Evolutionary conservation across 2,888 invertebrate species (phyloP), one percentile per base, ranked within the genome.

Genomic region (Phortica magna): DNA sequence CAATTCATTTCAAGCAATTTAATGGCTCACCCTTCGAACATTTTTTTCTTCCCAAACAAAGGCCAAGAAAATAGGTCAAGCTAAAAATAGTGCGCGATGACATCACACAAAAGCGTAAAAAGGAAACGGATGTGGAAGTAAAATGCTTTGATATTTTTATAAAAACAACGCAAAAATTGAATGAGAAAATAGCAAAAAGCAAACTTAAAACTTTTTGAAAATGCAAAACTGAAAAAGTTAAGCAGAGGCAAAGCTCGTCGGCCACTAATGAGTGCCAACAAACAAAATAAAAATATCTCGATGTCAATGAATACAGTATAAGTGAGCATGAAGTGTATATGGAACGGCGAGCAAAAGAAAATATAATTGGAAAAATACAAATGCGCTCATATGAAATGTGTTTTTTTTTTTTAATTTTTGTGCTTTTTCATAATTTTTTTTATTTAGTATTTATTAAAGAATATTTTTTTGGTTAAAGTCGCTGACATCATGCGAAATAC

Each of bases 81-180:
- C 78, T 80, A 79, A 76, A 80, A 81, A 77, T 79, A 80, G 70
- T 65, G 41, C 71, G 83, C 88, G 88, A 84, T 88, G 87, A 87
- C 83, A 84, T 81, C 12, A 61, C 14, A 64, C 31, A 73, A 61
- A 73, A 70, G 76, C 77, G 74, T 41, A 43, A 41, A 19, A 17
- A n/a, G 22, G 61, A 59, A 68, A 55, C 48, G 65, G 31, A 55
- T 31, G 31, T 31, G 31, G 31, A 31, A 31, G 31, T 31, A 31
- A 31, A 31, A 31, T 31, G 31, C 31, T 31, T 31, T 31, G 31
- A 31, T 31, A 4, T 31, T 31, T 4, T 0, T 31, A 31, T 31
- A 31, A 31, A 31, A 4, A 4, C 1, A 1, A 31, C 31, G 31
- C 31, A 31, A 31, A 31, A 31, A 31, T 31, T 31, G 31, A 31